Evolutionary conservation across 2,797 vertebrate species (phyloP).

Genomic region (Paedocypris micromegethes): DNA sequence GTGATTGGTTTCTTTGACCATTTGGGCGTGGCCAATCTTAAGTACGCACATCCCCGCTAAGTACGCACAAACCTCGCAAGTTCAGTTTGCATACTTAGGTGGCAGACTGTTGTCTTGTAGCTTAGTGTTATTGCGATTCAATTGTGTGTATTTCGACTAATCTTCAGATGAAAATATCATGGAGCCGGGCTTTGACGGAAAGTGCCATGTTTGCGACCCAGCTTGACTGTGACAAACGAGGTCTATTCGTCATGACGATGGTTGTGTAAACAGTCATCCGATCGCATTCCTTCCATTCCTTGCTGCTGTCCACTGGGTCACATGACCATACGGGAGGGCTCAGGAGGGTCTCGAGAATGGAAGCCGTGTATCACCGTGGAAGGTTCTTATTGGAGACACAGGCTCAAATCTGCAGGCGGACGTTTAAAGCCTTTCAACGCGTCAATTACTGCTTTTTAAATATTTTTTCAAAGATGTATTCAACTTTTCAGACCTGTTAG

Average conservation of each 20-base stretch:
- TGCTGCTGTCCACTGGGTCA: slow-evolving; percentile 55
- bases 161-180: background rate
- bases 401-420: slow-evolving; percentile 5
- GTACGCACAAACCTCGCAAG: too few species aligned
- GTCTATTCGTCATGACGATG: slow-evolving; percentile 42
- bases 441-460: slow-evolving; percentile 1
- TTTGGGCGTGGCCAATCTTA: too few species aligned
- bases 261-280: slow-evolving; percentile 55
- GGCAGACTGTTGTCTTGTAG: background rate
- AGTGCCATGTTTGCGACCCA: slow-evolving; percentile 8
- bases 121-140: background rate
- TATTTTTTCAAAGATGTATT: background rate
- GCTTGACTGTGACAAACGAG: slow-evolving; percentile 19
- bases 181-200: slow-evolving; percentile 8
- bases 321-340: slow-evolving; percentile 49
- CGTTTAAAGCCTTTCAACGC: too few species aligned
- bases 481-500: slow-evolving; percentile 17
- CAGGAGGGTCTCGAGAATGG: slow-evolving; percentile 21
- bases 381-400: slow-evolving; percentile 3
- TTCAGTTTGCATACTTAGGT: background rate
- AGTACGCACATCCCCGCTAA: too few species aligned
- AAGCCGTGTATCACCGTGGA: slow-evolving; percentile 4
- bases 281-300: slow-evolving; percentile 63
- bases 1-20: too few species aligned
- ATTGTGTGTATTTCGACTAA: background rate